Base-by-base conservation (phyloP, 2,113 vertebrate species). In the Calypte anna region DNA sequence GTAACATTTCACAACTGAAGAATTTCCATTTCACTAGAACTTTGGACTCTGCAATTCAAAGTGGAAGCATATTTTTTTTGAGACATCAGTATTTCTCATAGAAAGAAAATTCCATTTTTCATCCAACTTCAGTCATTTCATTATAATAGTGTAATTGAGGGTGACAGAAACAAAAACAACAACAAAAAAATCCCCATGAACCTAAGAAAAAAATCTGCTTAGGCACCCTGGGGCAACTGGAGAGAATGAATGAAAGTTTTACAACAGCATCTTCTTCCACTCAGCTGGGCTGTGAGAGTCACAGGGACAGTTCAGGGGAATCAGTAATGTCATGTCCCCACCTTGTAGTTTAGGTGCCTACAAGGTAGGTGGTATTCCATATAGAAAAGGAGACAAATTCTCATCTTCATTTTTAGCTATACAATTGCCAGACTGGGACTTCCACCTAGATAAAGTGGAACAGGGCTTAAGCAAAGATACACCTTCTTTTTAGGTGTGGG, bases 21-120 rank as follows among this genome's bases (percentile, higher is more conserved):
- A 83, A 93, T 77, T 93, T 94, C 59, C 23, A 13, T 94, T 92
- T 92, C 75, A 82, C 67, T 74, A 77, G 82, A 90, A 96, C 85
- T 91, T 97, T 91, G 59, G 46, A 91, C 85, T 87, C 85, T 91
- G 78, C 78, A 72, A 38, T 85, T 87, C 82, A 82, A 85, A 90
- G 79, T 80, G 31, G 70, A 92, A 92, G 23, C 13, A 51, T 15
- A 51, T 15, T 91, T 73, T 83, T 92, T 92, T 91, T 67, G 51
- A 92, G 67, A 59, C 46, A 62, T 70, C 33, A 48, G 46, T 91
- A 70, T 85, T 95, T 90, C 53, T 63, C n/a, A 70, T 10, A 31
- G 43, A 74, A 94, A 76, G 38, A 72, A 79, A 91, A 79, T 5
- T 46, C n/a, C 1, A 0, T 70, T 91, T 94, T 92, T 92, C 33